Evolutionary conservation across 2,797 vertebrate genomes (phyloP).

Genomic region (Tarsius wallacei): DNA sequence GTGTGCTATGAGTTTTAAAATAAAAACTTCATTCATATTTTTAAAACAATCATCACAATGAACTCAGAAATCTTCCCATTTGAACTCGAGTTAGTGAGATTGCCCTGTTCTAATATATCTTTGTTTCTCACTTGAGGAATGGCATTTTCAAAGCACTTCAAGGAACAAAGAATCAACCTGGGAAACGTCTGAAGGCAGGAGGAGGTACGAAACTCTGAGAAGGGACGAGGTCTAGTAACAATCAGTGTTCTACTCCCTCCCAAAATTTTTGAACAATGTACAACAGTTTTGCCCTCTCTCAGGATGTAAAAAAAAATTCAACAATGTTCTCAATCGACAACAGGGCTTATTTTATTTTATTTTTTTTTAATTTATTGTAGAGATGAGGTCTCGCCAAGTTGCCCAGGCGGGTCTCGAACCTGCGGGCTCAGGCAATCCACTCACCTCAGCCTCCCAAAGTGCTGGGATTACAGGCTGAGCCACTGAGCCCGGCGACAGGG

Average conservation of each 20-base stretch:
- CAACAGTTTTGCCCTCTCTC: neutral
- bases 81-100: slow-evolving; percentile 9
- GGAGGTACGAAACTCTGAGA: neutral
- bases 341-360: slow-evolving; percentile 28
- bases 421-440: too few species aligned
- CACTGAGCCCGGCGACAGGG: too few species aligned
- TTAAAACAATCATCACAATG: neutral
- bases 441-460: too few species aligned
- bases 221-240: neutral
- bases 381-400: too few species aligned
- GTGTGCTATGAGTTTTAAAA: neutral
- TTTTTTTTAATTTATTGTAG: too few species aligned
- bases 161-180: slow-evolving; percentile 2
- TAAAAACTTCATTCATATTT: slow-evolving; percentile 45
- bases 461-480: too few species aligned
- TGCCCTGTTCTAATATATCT: neutral
- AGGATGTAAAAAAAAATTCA: neutral
- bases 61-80: slow-evolving; percentile 61
- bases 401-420: too few species aligned
- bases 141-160: slow-evolving; percentile 55
- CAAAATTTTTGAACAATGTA: neutral
- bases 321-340: slow-evolving; percentile 7
- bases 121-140: slow-evolving; percentile 51
- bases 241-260: neutral
- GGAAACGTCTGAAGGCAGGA: neutral